phyloP scores from a whole-genome alignment of 2,113 vertebrate species.

The Urocolius indicus region DNA sequence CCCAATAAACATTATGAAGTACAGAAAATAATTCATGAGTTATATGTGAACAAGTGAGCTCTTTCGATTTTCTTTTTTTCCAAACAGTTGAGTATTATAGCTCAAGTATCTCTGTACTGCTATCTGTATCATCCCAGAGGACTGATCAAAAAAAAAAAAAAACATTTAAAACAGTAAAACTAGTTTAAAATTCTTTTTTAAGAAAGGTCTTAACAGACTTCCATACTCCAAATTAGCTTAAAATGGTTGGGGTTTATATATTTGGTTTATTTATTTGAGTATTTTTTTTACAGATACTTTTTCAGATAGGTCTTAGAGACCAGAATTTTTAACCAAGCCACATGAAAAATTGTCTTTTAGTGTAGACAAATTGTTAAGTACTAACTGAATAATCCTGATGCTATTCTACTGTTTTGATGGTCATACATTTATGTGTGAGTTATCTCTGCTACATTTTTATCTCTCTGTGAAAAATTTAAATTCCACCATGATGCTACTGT shows the following conservation, averaged over 20 bases:
- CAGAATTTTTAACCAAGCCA: background rate
- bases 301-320: background rate
- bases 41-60: background rate
- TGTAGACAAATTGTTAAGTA: background rate
- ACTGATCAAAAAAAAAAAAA: background rate
- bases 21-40: background rate
- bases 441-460: background rate
- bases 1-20: background rate
- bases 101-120: background rate
- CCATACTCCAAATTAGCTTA: background rate
- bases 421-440: background rate
- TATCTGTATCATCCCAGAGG: background rate
- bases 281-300: background rate
- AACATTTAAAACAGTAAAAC: background rate
- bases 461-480: background rate
- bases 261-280: background rate
- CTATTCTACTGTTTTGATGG: background rate
- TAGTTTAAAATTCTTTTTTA: background rate
- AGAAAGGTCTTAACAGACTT: background rate
- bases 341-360: background rate
- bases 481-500: background rate
- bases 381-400: background rate
- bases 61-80: background rate
- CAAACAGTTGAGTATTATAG: accelerated
- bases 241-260: too few species aligned